Evolutionary conservation across 1,140 invertebrate species (phyloP).

Genomic region (Drosophila lacertosa): DNA sequence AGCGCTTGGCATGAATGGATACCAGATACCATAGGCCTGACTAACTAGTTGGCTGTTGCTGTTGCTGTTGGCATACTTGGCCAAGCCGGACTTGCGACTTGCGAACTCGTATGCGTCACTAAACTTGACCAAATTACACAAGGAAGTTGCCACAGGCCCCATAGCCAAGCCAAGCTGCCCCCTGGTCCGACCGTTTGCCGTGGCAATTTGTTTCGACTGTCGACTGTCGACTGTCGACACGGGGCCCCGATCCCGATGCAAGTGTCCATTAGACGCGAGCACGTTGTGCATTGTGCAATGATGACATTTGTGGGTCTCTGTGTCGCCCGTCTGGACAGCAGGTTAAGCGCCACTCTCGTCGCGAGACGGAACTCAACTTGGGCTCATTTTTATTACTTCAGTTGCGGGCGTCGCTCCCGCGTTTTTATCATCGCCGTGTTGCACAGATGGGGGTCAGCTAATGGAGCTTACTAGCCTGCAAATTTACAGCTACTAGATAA

Average conservation of each 20-base stretch:
- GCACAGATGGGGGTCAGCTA: constrained; percentile 36
- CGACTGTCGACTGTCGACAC: constrained; percentile 13
- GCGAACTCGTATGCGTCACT: constrained; percentile 64
- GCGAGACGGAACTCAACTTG: constrained; percentile 27
- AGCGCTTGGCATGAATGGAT: constrained; percentile 49
- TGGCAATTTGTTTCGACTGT: constrained; percentile 48
- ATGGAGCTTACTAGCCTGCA: constrained; percentile 3
- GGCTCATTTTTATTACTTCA: constrained; percentile 17
- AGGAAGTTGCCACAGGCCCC: constrained; percentile 56
- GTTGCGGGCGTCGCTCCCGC: constrained; percentile 42
- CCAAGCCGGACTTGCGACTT: constrained; percentile 63
- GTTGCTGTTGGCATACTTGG: constrained; percentile 48
- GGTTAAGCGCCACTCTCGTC: constrained; percentile 35
- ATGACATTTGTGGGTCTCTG: constrained; percentile 54
- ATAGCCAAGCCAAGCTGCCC: not conserved
- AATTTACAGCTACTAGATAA: too few species aligned
- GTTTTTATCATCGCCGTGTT: not conserved
- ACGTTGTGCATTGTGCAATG: constrained; percentile 45
- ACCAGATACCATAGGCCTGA: constrained; percentile 51
- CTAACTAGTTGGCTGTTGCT: constrained; percentile 56
- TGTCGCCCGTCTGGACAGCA: constrained; percentile 25
- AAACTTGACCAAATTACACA: constrained; percentile 80
- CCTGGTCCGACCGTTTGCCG: not conserved
- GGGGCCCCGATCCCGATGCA: constrained; percentile 33
- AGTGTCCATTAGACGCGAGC: constrained; percentile 44